Evolutionary conservation across 2,797 vertebrate species (phyloP).

Genomic region (Chelidonichthys spinosus): DNA sequence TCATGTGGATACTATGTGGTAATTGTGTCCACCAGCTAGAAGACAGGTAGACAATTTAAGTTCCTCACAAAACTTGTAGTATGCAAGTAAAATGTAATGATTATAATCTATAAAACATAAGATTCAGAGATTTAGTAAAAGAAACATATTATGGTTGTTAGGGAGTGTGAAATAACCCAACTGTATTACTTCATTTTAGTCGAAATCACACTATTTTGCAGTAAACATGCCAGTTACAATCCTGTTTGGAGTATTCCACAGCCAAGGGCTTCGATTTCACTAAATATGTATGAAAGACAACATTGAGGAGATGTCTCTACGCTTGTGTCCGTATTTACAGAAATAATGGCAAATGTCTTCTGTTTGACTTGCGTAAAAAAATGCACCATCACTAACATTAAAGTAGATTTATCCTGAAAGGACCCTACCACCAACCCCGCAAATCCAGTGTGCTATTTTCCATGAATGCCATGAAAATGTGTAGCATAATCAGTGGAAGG

Average conservation of each 20-base stretch:
- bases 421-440: conserved; percentile 29
- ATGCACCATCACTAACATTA: conserved; percentile 62
- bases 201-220: background rate
- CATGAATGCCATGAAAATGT: background rate
- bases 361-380: conserved; percentile 47
- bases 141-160: background rate
- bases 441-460: conserved; percentile 58
- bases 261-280: background rate
- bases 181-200: background rate
- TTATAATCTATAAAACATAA: background rate
- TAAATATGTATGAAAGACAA: conserved; percentile 13
- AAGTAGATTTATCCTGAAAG: conserved; percentile 39
- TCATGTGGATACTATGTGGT: background rate
- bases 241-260: conserved; percentile 20
- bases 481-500: background rate
- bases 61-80: background rate
- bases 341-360: conserved; percentile 31
- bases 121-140: background rate
- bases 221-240: conserved; percentile 22
- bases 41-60: background rate
- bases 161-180: background rate
- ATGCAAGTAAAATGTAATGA: background rate
- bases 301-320: conserved; percentile 1
- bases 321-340: conserved; percentile 33
- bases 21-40: background rate